Conservation (phyloP, 1,140 invertebrate genomes). For the Saccostrea cuccullata region DNA sequence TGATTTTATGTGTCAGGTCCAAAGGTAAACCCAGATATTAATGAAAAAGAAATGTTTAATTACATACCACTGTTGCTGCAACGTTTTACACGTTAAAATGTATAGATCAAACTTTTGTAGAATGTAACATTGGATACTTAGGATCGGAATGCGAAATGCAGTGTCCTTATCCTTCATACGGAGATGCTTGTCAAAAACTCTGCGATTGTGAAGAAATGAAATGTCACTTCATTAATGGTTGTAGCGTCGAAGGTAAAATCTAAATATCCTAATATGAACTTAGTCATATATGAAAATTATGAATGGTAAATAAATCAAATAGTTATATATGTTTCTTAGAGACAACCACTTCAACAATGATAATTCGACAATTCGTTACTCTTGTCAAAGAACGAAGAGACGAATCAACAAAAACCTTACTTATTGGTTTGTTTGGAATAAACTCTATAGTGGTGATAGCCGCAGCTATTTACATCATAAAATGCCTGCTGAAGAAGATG, state of each 20-base stretch:
- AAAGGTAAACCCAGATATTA: no score
- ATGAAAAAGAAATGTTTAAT: no score
- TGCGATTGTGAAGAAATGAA: not conserved
- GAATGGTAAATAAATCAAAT: no score
- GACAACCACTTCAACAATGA: not conserved
- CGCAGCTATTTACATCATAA: not conserved
- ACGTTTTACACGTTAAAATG: not conserved
- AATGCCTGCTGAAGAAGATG: not conserved
- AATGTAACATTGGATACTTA: not conserved
- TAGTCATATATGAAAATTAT: no score
- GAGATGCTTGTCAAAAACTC: not conserved
- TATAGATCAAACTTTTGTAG: not conserved
- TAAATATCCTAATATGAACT: no score
- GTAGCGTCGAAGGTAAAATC: not conserved
- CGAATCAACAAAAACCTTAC: not conserved
- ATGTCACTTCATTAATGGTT: not conserved
- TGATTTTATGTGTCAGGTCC: no score
- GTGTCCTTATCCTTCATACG: not conserved
- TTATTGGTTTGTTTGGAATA: not conserved
- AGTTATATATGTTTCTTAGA: not conserved
- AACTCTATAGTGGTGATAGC: not conserved
- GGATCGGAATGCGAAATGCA: not conserved
- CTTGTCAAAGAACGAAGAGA: not conserved
- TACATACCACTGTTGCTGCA: no score
- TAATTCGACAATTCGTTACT: not conserved